Evolutionary conservation across 2,888 invertebrate species (phyloP), one percentile per base, ranked within the genome.

Genomic region (Ophion slaviceki): DNA sequence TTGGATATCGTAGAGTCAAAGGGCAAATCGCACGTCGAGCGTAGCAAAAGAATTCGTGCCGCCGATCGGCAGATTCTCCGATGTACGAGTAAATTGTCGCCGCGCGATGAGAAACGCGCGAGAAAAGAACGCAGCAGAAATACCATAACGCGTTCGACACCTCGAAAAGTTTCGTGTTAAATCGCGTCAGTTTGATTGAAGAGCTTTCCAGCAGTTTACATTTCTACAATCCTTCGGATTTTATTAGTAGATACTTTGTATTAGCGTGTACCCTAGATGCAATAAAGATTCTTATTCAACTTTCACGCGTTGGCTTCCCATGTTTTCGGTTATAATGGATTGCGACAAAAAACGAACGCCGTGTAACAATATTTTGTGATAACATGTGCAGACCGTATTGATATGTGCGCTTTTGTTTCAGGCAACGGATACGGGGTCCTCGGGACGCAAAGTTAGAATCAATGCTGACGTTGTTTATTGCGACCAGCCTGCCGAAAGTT

Each of bases 41-140:
- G 72, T 28, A n/a, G 20, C 40, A 78, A 80, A 80, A 80, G 71
- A 45, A 80, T 83, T 45, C 68, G 74, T 14, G 82, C 86, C 0
- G 59, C 61, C 24, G 87, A 87, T 77, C 78, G 61, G 28, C 68
- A 81, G 32, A 88, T 88, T 59, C 70, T 84, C 7, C 76, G 53
- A 20, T 80, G 77, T 24, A 77, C 68, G 68, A 84, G 76, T 57
- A 85, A 82, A 82, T 66, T 87, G 17, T 79, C 71, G 6, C 83
- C 86, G 4, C 84, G 83, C 17, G 67, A 24, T 8, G 28, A 74
- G 57, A 64, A 64, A 45, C 75, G 80, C 4, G 77, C 64, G 24
- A 86, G 81, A 80, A 88, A 86, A 66, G 82, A 86, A 78, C 86
- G 84, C 2, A 86, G 85, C 64, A 87, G 85, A 62, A 87, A 86